These are phyloP conservation scores for Blastobasis adustella DNA, from an alignment of 2,888 invertebrate genomes.

Conservation along the genomic window DNA sequence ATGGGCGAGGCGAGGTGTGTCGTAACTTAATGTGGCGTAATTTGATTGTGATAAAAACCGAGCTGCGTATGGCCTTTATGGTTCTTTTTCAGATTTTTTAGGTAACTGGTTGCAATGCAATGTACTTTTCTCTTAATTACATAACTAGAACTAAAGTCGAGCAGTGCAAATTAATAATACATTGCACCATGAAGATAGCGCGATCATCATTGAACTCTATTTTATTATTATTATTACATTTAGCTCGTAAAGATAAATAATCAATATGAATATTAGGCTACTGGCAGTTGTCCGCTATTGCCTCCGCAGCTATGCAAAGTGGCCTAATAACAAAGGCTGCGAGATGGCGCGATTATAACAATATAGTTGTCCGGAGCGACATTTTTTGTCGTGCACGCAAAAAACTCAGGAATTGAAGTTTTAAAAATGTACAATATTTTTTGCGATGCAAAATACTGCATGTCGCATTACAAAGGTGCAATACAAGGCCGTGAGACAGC, in stretches of 20 bases:
- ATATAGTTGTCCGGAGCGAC: slow-evolving; percentile 16
- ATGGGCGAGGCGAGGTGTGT: slow-evolving; percentile 43
- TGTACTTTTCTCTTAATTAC: no score
- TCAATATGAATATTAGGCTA: not conserved
- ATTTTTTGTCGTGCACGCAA: slow-evolving; percentile 31
- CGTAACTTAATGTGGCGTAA: slow-evolving; percentile 51
- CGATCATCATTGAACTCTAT: no score
- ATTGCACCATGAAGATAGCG: no score
- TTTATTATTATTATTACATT: no score
- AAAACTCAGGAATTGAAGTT: slow-evolving; percentile 39
- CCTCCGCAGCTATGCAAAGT: slow-evolving; percentile 32
- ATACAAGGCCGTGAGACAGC: slow-evolving; percentile 60
- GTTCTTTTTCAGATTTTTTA: not conserved
- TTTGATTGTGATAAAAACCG: slow-evolving; percentile 42
- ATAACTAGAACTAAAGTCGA: no score
- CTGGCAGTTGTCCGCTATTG: slow-evolving; percentile 2
- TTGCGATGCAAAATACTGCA: slow-evolving; percentile 62
- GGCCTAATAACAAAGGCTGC: slow-evolving; percentile 35
- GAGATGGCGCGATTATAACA: slow-evolving; percentile 18
- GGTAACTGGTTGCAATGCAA: no score
- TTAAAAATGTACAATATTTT: slow-evolving; percentile 50
- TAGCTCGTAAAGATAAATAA: no score
- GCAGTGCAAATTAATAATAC: no score
- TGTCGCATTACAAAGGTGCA: slow-evolving; percentile 65
- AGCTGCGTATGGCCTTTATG: not conserved